Evolutionary conservation across 2,888 invertebrate species (phyloP).

Genomic region (Quadriops clusia): DNA sequence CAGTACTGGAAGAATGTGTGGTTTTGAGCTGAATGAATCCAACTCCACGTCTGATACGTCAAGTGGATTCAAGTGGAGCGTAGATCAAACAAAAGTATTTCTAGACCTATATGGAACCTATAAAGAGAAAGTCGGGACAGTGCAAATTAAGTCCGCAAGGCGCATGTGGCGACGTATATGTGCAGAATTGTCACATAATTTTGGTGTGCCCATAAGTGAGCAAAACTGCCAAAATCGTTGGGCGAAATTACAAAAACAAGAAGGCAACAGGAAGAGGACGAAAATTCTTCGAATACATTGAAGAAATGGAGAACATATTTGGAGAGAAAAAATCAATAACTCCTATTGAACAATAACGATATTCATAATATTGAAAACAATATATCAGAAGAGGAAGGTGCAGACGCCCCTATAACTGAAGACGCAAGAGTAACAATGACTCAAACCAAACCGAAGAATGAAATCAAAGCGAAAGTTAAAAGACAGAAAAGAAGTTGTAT

Average conservation of each 20-base stretch:
- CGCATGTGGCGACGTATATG: constrained; percentile 4
- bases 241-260: constrained; percentile 14
- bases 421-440: too few species aligned
- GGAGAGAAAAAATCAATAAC: constrained; percentile 10
- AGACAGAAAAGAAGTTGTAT: constrained; percentile 1
- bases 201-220: not conserved
- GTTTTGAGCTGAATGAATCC: too few species aligned
- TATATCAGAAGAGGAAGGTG: too few species aligned
- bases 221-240: constrained; percentile 14
- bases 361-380: too few species aligned
- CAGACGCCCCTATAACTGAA: too few species aligned
- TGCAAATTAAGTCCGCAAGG: constrained; percentile 5
- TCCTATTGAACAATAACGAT: constrained; percentile 8
- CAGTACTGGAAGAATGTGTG: too few species aligned
- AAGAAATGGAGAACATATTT: constrained; percentile 12
- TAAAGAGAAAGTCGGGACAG: constrained; percentile 4
- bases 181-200: not conserved
- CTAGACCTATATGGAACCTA: constrained; percentile 5
- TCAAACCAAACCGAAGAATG: too few species aligned
- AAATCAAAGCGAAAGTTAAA: too few species aligned
- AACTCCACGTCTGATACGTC: too few species aligned
- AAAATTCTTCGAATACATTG: constrained; percentile 13
- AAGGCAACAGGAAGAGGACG: constrained; percentile 13
- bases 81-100: constrained; percentile 3
- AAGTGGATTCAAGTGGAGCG: too few species aligned